Evolutionary conservation across 2,888 invertebrate genomes (phyloP).

Genomic region (Chloromyia formosa): DNA sequence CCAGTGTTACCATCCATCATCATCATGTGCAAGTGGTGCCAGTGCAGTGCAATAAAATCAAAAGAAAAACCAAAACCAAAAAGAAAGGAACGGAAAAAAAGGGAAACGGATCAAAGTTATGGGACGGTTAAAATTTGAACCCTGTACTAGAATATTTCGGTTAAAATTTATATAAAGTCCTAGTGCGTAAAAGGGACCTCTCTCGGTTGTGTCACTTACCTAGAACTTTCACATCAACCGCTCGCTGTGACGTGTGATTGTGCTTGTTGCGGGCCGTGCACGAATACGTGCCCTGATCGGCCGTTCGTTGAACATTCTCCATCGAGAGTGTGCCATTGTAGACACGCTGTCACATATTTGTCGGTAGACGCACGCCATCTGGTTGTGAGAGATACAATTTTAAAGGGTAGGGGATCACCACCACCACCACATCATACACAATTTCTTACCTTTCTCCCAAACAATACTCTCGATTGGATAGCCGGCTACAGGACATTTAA

Average conservation of each 20-base stretch:
- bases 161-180: not conserved
- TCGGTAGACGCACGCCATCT: conserved; percentile 83
- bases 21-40: conserved; percentile 4
- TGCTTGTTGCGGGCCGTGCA: conserved; percentile 87
- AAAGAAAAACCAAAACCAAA: conserved; percentile 1
- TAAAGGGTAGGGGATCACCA: too few relatives aligned
- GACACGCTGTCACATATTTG: conserved; percentile 86
- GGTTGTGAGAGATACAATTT: too few relatives aligned
- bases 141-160: not conserved
- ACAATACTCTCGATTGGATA: conserved; percentile 85
- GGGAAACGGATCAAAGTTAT: too few relatives aligned
- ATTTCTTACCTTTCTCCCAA: conserved; percentile 82
- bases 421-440: too few relatives aligned
- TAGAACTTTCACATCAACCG: conserved; percentile 77
- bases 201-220: conserved; percentile 65
- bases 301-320: conserved; percentile 82
- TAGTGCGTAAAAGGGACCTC: too few relatives aligned
- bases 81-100: not conserved
- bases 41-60: not conserved
- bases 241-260: conserved; percentile 77
- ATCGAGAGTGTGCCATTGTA: conserved; percentile 85
- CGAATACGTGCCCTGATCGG: conserved; percentile 90
- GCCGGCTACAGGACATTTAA: conserved; percentile 90
- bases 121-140: too few relatives aligned
- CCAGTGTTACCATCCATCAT: not conserved